Conservation (phyloP, 1,140 invertebrate species). For the Drosophila lowei region DNA sequence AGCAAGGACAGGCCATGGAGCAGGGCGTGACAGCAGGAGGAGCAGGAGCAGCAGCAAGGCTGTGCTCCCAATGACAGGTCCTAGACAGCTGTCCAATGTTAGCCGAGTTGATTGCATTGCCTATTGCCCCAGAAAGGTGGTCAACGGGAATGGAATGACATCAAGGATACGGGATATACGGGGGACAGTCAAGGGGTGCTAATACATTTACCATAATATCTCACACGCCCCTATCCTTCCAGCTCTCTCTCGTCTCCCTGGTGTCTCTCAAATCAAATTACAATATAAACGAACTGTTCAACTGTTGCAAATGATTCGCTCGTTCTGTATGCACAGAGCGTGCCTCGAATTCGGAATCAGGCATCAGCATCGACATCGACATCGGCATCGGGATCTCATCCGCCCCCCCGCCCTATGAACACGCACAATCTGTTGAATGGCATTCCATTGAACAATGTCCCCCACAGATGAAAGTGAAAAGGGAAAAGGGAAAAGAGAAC, state of each 20-base stretch:
- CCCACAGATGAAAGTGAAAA: not conserved
- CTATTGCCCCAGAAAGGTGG: not conserved
- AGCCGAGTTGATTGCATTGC: constrained; percentile 47
- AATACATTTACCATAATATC: constrained; percentile 42
- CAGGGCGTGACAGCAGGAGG: not conserved
- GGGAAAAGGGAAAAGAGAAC: not conserved
- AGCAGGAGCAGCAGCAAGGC: not conserved
- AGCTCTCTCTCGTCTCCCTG: not conserved
- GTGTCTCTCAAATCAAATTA: constrained; percentile 55
- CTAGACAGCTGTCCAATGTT: constrained; percentile 19
- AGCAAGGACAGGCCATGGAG: constrained; percentile 19
- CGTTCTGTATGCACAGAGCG: constrained; percentile 3
- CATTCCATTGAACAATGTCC: constrained; percentile 1
- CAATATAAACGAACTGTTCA: constrained; percentile 55
- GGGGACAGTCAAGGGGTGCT: not conserved
- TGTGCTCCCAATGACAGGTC: constrained; percentile 8
- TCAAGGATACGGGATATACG: not conserved
- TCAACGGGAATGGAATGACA: not conserved
- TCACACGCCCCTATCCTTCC: not conserved
- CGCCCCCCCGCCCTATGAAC: constrained; percentile 8
- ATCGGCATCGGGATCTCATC: too few relatives aligned
- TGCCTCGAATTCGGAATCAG: constrained; percentile 23
- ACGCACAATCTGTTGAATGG: constrained; percentile 20
- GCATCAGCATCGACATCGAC: not conserved
- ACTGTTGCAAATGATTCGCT: constrained; percentile 55